Base-by-base conservation (phyloP, 2,888 invertebrate species). In the Myathropa florea region DNA sequence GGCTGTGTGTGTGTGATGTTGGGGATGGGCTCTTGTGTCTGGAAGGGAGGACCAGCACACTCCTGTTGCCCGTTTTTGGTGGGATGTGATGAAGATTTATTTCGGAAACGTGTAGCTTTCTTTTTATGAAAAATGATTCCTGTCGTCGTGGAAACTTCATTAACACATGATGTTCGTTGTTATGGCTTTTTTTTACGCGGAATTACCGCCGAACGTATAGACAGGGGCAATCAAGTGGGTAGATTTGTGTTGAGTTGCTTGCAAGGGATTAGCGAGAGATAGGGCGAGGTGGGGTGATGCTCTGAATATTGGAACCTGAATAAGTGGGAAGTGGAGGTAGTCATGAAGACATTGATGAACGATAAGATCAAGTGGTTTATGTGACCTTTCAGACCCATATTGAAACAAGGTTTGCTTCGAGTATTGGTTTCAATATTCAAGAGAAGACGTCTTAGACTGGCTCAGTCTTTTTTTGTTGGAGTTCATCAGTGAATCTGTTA, bases 11-110 rank as follows among this genome's bases (percentile, higher is more conserved):
- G n/a, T 33, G 33, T 7, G 33, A 33, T 33, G 33, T 33, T 33
- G n/a, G 6, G 39, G 30, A 1, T 33, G 33, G 33, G 2, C 33
- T 12, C 2, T 33, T 33, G 33, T 33, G 33, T 33, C 12, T 33
- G 33, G 33, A 33, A 33, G 0, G 33, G 33, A 3, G 12, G 33
- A 10, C 33, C 33, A 33, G 10, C 33, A 33, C 33, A 33, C 33
- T 46, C 46, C 18, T n/a, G 46, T 7, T 18, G 18, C 46, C 46
- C 46, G 46, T 7, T 46, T 46, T 46, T 18, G 18, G 46, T 18
- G 18, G n/a, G 46, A 30, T 18, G 30, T 53, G 64, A 59, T 57
- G 64, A 78, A 70, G 78, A 78, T 71, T 70, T 70, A 71, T 70
- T 23, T 59, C 12, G 30, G 21, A 39, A 28, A 70, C 78, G 70